Conservation (phyloP, 2,113 vertebrate species). For the Typhlomys cinereus region DNA sequence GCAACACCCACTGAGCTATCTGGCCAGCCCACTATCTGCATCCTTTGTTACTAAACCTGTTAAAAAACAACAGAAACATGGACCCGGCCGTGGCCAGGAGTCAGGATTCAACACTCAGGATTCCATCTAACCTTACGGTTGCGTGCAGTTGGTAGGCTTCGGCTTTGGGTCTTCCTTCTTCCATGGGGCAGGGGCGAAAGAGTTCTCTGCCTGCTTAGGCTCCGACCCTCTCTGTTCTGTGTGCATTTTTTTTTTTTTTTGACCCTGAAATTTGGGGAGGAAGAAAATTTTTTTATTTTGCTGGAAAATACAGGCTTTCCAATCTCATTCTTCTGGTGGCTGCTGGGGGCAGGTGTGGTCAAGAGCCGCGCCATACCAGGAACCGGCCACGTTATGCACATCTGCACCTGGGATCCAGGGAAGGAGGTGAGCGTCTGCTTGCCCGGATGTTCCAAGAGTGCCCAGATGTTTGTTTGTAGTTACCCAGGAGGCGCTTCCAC, state of each 20-base stretch:
- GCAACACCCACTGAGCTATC: too few species aligned
- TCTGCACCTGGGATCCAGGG: fast-evolving
- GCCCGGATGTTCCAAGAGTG: neutral
- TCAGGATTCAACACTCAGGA: fast-evolving
- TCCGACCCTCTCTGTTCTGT: neutral
- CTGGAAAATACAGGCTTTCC: neutral
- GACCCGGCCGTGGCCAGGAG: neutral
- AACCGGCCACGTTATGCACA: neutral
- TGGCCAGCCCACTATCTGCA: too few species aligned
- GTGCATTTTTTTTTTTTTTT: neutral
- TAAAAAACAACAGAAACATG: neutral
- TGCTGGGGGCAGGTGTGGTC: neutral
- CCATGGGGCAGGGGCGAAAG: fast-evolving
- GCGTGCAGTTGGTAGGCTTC: neutral
- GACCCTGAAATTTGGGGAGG: neutral
- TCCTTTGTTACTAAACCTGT: neutral
- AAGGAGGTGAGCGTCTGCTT: neutral
- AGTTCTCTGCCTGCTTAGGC: neutral
- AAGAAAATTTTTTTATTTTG: neutral
- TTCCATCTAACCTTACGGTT: neutral
- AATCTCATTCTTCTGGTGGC: neutral
- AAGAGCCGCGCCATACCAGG: neutral
- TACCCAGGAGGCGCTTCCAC: neutral
- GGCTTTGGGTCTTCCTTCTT: neutral
- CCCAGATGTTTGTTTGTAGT: neutral